A percentile compares a stretch with the other conserved stretches of the same genome.
Conservation (phyloP, 2,797 vertebrate genomes). For the Microtus obscurus region DNA sequence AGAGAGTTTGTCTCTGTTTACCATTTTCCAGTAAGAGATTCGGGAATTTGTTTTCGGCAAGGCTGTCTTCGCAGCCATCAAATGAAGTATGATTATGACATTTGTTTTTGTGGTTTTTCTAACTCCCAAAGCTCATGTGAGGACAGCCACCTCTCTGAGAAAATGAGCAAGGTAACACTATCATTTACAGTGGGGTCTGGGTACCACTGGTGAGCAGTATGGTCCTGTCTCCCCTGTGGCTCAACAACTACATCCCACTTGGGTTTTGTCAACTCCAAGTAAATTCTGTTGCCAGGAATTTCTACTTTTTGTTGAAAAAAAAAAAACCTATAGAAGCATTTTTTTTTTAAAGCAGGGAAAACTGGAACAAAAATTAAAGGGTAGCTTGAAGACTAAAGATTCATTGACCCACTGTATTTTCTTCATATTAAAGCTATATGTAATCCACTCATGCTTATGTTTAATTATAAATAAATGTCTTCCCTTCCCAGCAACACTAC, state of each 20-base stretch:
- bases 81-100: not conserved
- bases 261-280: conserved; percentile 34
- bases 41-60: not conserved
- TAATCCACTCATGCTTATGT: conserved; percentile 22
- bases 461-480: conserved; percentile 49
- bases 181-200: not conserved
- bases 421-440: conserved; percentile 45
- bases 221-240: not conserved
- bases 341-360: conserved; percentile 45
- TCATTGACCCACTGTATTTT: conserved; percentile 45
- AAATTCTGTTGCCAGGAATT: conserved; percentile 12
- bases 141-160: not conserved
- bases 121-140: not conserved
- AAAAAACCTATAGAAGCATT: conserved; percentile 46
- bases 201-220: no score
- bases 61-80: not conserved
- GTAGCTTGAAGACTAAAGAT: conserved; percentile 54
- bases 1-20: not conserved
- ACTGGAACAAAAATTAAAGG: conserved; percentile 35
- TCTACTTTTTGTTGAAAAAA: conserved; percentile 60
- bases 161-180: not conserved
- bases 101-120: not conserved
- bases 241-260: conserved; percentile 9
- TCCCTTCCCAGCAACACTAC: not conserved
- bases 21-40: not conserved